These are phyloP conservation scores for Theocolax elegans DNA, from an alignment of 1,140 invertebrate genomes.

Conservation along the genomic window DNA sequence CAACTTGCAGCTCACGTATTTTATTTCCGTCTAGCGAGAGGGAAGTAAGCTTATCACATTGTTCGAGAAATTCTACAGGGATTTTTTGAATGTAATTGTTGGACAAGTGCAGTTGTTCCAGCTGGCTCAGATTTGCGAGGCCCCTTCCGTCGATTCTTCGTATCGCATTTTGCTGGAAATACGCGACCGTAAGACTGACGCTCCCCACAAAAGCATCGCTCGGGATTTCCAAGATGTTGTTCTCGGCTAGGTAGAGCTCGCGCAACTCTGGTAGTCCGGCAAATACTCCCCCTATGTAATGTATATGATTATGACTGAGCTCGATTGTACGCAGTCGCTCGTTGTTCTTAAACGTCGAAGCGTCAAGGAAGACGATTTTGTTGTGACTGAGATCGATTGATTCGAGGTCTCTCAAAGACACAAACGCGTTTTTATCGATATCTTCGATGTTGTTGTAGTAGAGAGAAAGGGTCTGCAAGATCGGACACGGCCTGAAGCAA, in stretches of 20 bases:
- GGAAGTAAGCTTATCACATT: constrained; percentile 79
- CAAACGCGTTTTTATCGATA: constrained; percentile 82
- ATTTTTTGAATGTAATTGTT: constrained; percentile 86
- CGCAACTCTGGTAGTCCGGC: constrained; percentile 79
- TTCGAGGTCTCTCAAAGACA: constrained; percentile 78
- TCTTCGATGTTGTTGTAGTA: constrained; percentile 85
- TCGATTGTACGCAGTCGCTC: constrained; percentile 83
- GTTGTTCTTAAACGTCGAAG: constrained; percentile 80
- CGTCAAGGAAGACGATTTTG: constrained; percentile 80
- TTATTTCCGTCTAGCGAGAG: constrained; percentile 92
- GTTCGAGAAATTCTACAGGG: constrained; percentile 78
- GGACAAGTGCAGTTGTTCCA: constrained; percentile 86
- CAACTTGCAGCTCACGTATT: constrained; percentile 82
- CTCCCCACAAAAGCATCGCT: constrained; percentile 85
- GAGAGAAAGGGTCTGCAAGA: constrained; percentile 81
- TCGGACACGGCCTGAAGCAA: constrained; percentile 82
- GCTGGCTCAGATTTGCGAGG: constrained; percentile 77
- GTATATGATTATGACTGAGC: constrained; percentile 88
- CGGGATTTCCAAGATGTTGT: constrained; percentile 88
- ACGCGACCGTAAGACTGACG: constrained; percentile 80
- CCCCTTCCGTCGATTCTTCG: constrained; percentile 78
- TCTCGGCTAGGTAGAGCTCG: constrained; percentile 88
- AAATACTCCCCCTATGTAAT: constrained; percentile 85
- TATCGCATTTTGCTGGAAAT: constrained; percentile 89
- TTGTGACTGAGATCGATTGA: constrained; percentile 89